Conservation (phyloP, 1,140 invertebrate species). For the Chelonus insularis region DNA sequence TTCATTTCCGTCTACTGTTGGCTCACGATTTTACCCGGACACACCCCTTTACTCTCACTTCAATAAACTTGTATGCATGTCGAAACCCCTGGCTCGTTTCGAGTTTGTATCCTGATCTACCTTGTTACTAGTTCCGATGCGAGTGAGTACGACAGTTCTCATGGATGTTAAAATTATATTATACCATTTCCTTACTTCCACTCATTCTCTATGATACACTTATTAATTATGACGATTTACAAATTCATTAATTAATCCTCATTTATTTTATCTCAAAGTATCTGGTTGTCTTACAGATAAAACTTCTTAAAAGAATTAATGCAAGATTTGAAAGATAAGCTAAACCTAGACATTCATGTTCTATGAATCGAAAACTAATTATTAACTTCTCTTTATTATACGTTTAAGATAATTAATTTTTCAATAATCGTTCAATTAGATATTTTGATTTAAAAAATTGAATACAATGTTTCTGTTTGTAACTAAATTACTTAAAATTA, state of each 20-base stretch:
- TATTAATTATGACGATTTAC: background rate
- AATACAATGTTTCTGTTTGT: no score
- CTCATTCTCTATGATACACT: background rate
- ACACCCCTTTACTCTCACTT: constrained; percentile 4
- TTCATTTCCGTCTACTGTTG: background rate
- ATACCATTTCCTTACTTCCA: background rate
- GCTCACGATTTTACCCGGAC: background rate
- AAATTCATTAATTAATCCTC: background rate
- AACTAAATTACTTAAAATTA: no score
- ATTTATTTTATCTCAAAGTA: background rate
- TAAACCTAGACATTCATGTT: no score
- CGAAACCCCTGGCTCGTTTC: constrained; percentile 13
- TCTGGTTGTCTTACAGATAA: no score
- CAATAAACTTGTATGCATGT: constrained; percentile 15
- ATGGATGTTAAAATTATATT: background rate
- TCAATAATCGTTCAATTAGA: no score
- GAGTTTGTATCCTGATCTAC: background rate
- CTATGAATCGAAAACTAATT: no score
- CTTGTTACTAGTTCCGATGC: constrained; percentile 1
- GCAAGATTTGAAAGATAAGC: no score
- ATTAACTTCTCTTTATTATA: no score
- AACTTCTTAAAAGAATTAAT: no score
- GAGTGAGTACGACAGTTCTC: constrained; percentile 15
- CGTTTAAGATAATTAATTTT: no score
- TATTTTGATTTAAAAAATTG: no score